phyloP scores from a whole-genome alignment of 2,888 invertebrate genomes.

The Cantharis rufa region DNA sequence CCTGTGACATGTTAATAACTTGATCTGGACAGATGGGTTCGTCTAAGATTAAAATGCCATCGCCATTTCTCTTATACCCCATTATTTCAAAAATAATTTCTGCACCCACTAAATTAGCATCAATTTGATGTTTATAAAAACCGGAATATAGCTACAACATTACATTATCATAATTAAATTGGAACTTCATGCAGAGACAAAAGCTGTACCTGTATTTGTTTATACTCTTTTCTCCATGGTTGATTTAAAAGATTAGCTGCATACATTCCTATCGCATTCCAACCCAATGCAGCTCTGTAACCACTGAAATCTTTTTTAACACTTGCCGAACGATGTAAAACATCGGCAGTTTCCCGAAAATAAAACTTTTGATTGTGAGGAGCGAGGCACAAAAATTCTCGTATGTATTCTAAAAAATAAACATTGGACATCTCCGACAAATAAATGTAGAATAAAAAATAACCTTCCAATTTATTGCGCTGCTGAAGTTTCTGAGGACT shows the following conservation, averaged over 20 bases:
- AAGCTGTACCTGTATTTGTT: constrained; percentile 72
- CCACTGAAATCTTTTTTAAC: constrained; percentile 77
- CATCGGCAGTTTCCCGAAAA: constrained; percentile 73
- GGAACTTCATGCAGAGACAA: background rate
- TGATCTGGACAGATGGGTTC: constrained; percentile 82
- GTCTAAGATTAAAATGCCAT: constrained; percentile 65
- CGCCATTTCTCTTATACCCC: constrained; percentile 73
- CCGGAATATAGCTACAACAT: constrained; percentile 77
- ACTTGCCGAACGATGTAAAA: constrained; percentile 73
- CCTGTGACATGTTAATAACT: constrained; percentile 77
- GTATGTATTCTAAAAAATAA: constrained; percentile 67
- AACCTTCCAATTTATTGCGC: constrained; percentile 78
- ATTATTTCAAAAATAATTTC: constrained; percentile 78
- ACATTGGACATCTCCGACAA: background rate
- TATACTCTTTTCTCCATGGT: constrained; percentile 89
- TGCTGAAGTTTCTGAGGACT: constrained; percentile 77
- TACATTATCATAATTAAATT: background rate
- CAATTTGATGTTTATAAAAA: constrained; percentile 86
- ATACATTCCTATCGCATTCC: constrained; percentile 83
- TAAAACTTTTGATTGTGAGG: constrained; percentile 81
- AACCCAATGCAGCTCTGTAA: constrained; percentile 79
- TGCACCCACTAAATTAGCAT: constrained; percentile 77
- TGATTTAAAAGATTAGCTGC: constrained; percentile 84
- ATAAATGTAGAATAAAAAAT: constrained; percentile 22
- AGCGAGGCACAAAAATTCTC: constrained; percentile 76